Base-by-base conservation (phyloP, 2,113 vertebrate genomes). In the Phylloscopus trochiloides region DNA sequence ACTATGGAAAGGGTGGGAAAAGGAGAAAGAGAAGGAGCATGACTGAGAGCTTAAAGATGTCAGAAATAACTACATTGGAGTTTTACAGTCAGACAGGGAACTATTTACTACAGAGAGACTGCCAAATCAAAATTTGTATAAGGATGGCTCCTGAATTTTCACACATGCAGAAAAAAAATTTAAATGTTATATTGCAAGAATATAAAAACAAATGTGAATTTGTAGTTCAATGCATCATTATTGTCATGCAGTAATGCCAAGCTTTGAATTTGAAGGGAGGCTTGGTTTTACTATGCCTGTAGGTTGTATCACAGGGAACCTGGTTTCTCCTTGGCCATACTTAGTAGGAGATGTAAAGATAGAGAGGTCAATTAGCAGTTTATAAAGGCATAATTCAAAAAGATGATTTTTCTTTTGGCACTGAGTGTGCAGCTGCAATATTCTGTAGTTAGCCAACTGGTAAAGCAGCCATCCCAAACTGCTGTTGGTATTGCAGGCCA, bases 301-400 rank as follows among this genome's bases (percentile, higher is more conserved):
- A 31, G 13, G 22, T 21, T 52, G 2, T n/a, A 31, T 70, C 36
- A 15, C 42, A 52, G 51, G 19, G 36, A 45, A 61, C 25, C 16
- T 58, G 28, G 17, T 73, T 77, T 74, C 29, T n/a, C 25, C 18
- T 85, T 95, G 40, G 73, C 92, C 80, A 51, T 40, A 45, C 47
- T 91, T 83, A 43, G 42, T 63, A 80, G 51, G 58, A 94, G 51
- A 58, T 70, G 29, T 31, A 75, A 88, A 93, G 55, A 75, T 81
- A 18, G 7, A 83, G 65, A 58, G 71, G 34, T 65, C 61, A 91
- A 52, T 73, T 86, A 92, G 48, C 43, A 63, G 19, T 62, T 48
- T 89, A 57, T 73, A 70, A 87, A 94, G 45, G 50, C 61, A 67
- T 91, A 78, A 92, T 70, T 91, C 3, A 92, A 88, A 88, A 90